Evolutionary conservation across 2,888 invertebrate species (phyloP).

Genomic region (Zaprionus lineosus): DNA sequence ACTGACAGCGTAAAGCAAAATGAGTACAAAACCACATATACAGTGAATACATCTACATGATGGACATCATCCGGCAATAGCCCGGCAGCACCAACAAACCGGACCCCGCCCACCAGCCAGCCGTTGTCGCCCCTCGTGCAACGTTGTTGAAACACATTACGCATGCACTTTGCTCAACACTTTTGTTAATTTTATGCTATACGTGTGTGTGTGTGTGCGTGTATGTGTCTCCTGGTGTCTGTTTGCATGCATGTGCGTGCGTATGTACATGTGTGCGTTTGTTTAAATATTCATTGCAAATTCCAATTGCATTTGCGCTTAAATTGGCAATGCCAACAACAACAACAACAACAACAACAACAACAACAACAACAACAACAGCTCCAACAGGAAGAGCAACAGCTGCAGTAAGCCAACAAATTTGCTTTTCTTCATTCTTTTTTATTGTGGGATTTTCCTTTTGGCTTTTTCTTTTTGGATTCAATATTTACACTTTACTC

Average conservation of each 20-base stretch:
- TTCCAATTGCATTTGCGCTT: constrained; percentile 75
- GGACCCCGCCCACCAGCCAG: too few species aligned
- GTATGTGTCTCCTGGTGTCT: background rate
- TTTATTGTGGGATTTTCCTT: background rate
- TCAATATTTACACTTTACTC: background rate
- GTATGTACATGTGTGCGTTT: constrained; percentile 34
- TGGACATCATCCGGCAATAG: constrained; percentile 29
- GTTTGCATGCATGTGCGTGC: constrained; percentile 6
- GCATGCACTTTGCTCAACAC: constrained; percentile 78
- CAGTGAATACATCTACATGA: constrained; percentile 34
- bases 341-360: constrained; percentile 21
- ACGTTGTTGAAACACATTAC: constrained; percentile 56
- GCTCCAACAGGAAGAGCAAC: too few species aligned
- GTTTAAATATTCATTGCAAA: constrained; percentile 72
- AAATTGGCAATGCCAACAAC: constrained; percentile 68
- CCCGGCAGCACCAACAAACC: constrained; percentile 8
- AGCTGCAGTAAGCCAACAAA: constrained; percentile 25
- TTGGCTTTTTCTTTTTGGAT: background rate
- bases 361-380: constrained; percentile 24
- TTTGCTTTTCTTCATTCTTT: constrained; percentile 34
- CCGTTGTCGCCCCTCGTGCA: too few species aligned
- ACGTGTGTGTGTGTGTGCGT: constrained; percentile 12
- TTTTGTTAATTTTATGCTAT: constrained; percentile 74
- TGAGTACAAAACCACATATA: constrained; percentile 27
- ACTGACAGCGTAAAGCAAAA: constrained; percentile 47